Percentiles rank a stretch among this genome's conserved stretches.
These are phyloP conservation scores for Eilema depressum DNA, from an alignment of 2,888 invertebrate species.

Conservation along the genomic window DNA sequence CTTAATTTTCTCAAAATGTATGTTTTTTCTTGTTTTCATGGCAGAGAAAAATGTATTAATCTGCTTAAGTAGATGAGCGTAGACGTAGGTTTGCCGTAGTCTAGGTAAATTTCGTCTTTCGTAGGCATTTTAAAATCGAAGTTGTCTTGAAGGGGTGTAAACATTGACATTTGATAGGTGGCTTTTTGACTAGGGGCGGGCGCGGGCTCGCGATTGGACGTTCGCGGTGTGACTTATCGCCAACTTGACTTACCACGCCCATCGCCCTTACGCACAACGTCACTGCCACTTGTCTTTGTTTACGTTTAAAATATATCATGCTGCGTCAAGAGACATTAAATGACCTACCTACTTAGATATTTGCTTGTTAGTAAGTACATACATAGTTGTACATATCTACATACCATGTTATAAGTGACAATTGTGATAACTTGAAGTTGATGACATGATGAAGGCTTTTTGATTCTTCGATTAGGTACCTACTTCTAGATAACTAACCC, in stretches of 20 bases:
- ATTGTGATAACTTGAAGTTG: too few relatives aligned
- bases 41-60: too few relatives aligned
- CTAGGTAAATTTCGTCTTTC: not conserved
- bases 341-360: not conserved
- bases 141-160: conserved; percentile 64
- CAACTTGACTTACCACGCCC: conserved; percentile 83
- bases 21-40: too few relatives aligned
- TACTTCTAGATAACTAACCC: too few relatives aligned
- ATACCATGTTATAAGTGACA: too few relatives aligned
- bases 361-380: not conserved
- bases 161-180: conserved; percentile 70
- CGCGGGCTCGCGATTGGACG: conserved; percentile 76
- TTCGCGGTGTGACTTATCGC: conserved; percentile 82
- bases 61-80: not conserved
- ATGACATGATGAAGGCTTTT: too few relatives aligned
- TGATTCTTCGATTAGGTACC: too few relatives aligned
- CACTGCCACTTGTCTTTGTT: not conserved
- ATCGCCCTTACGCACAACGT: conserved; percentile 53
- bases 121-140: conserved; percentile 25
- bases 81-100: not conserved
- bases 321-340: not conserved
- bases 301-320: not conserved
- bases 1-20: not conserved
- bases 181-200: conserved; percentile 85
- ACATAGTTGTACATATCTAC: too few relatives aligned